Conservation (phyloP, 2,888 invertebrate species). For the Conistra vaccinii region DNA sequence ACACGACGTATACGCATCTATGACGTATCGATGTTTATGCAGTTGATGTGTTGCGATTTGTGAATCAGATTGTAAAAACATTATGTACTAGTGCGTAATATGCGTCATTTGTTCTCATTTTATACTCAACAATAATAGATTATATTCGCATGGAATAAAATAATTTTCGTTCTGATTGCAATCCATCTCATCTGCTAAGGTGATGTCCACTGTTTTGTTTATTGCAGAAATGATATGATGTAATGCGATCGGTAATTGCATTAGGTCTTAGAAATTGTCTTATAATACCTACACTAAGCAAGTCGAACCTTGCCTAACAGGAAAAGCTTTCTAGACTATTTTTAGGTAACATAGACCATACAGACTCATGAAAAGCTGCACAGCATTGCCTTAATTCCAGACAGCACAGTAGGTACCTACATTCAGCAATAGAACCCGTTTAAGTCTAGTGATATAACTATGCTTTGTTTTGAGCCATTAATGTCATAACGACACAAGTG, state of each 20-base stretch:
- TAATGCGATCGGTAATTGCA: background rate
- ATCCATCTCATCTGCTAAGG: background rate
- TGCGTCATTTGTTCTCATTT: constrained; percentile 4
- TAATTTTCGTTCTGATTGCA: background rate
- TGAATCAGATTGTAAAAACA: background rate
- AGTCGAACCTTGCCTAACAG: background rate
- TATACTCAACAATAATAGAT: background rate
- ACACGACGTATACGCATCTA: constrained; percentile 5
- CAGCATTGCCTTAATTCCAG: background rate
- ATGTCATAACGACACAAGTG: constrained; percentile 23
- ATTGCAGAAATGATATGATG: background rate
- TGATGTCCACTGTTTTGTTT: background rate
- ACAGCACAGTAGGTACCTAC: background rate
- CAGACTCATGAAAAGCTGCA: background rate
- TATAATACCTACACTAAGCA: background rate
- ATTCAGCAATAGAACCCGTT: background rate
- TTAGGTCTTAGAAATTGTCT: background rate
- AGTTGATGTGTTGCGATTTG: constrained; percentile 11
- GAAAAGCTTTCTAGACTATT: background rate
- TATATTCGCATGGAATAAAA: background rate
- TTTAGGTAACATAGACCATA: background rate
- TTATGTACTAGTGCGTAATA: background rate
- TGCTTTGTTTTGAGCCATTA: constrained; percentile 1
- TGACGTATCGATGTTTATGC: constrained; percentile 15
- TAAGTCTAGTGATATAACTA: constrained; percentile 4